phyloP scores from a whole-genome alignment of 64 coral and sea anemone genomes.

The Dendrophyllia cribrosa region DNA sequence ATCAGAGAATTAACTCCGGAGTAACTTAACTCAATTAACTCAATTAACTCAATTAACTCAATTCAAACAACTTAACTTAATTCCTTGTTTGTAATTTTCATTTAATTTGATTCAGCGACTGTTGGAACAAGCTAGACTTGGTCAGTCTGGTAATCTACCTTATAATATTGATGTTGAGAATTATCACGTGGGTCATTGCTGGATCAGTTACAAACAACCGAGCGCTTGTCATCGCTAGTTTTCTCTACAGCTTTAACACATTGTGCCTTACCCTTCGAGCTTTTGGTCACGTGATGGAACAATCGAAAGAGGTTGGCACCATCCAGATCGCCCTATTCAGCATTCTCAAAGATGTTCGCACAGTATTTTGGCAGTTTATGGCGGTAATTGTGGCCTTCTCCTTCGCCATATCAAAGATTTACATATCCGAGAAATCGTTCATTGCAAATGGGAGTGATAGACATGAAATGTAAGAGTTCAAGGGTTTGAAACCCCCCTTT shows the following conservation, averaged over 20 bases:
- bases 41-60: too few relatives aligned
- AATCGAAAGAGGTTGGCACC: too few relatives aligned
- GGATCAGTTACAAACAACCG: background rate
- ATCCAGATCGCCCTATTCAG: too few relatives aligned
- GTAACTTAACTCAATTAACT: too few relatives aligned
- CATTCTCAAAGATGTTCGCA: background rate
- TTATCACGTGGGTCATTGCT: background rate
- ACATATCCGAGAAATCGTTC: slow-evolving; percentile 11
- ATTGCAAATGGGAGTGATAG: background rate
- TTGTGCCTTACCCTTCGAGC: background rate
- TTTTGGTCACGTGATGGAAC: too few relatives aligned
- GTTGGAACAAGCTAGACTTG: slow-evolving; percentile 4
- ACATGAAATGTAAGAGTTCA: background rate
- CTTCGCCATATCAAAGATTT: slow-evolving; percentile 19
- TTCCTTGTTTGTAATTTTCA: too few relatives aligned
- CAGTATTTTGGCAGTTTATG: slow-evolving; percentile 7
- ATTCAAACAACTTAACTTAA: too few relatives aligned
- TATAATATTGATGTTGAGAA: background rate
- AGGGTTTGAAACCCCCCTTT: too few relatives aligned
- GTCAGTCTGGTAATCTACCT: background rate
- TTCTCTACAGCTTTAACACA: slow-evolving; percentile 17
- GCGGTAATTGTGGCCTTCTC: slow-evolving; percentile 15
- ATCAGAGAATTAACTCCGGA: too few relatives aligned
- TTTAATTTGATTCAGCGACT: slow-evolving; percentile 1
- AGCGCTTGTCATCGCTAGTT: background rate